A percentile compares a stretch with the other conserved stretches of the same genome.
Conservation (phyloP, 1,140 invertebrate genomes). For the Drosophila parabipectinata region DNA sequence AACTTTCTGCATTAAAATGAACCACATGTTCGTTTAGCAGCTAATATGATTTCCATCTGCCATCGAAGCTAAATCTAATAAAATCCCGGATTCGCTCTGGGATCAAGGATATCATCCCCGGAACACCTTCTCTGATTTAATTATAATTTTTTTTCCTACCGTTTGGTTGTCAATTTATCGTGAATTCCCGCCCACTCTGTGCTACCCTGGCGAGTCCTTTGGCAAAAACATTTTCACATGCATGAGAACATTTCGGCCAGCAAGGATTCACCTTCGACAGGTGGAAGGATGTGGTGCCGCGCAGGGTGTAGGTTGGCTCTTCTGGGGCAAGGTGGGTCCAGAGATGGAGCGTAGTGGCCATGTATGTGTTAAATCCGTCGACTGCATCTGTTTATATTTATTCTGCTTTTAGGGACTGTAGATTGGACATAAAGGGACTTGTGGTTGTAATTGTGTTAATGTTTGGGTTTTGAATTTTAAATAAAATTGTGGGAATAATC, state of each 20-base stretch:
- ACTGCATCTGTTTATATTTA: slow-evolving; percentile 17
- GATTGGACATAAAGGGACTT: neutral
- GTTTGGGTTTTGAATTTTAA: neutral
- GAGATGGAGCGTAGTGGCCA: neutral
- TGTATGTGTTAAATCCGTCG: slow-evolving; percentile 17
- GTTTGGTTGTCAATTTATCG: neutral
- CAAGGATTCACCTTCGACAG: slow-evolving; percentile 1
- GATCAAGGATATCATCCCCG: neutral
- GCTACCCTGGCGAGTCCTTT: neutral
- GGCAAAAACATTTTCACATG: neutral
- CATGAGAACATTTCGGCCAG: slow-evolving; percentile 1
- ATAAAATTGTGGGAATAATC: no score
- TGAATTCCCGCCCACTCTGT: neutral
- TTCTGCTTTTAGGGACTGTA: neutral
- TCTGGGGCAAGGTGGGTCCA: neutral
- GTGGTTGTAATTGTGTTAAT: neutral
- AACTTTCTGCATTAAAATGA: neutral
- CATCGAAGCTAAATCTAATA: slow-evolving; percentile 6
- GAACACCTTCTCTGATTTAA: slow-evolving; percentile 3
- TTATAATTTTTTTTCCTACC: neutral
- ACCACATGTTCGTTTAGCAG: neutral
- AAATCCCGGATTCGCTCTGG: neutral
- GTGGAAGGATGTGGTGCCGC: neutral
- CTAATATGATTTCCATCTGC: neutral
- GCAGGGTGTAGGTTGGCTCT: neutral